Conservation (phyloP, 1,140 invertebrate species). For the Druon quercuslanigerum region DNA sequence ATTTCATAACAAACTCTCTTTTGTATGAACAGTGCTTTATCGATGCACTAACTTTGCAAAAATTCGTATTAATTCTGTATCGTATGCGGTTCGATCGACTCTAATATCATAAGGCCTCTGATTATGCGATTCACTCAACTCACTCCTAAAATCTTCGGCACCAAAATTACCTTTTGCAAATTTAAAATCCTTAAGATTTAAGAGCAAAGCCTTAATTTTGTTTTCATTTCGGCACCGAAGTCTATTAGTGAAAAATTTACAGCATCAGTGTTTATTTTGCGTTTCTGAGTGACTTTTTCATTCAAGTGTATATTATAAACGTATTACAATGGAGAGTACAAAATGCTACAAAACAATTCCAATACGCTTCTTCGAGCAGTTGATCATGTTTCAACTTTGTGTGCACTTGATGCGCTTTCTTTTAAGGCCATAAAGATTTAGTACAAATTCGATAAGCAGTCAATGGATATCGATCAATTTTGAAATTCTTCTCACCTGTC, state of each 20-base stretch:
- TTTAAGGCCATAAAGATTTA: slow-evolving; percentile 64
- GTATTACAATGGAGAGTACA: slow-evolving; percentile 66
- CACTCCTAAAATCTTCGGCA: slow-evolving; percentile 13
- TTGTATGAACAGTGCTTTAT: slow-evolving; percentile 19
- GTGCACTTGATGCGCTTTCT: slow-evolving; percentile 51
- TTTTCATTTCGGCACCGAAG: slow-evolving; percentile 39
- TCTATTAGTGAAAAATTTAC: slow-evolving; percentile 14
- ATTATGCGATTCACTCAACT: slow-evolving; percentile 57
- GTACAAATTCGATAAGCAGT: slow-evolving; percentile 23
- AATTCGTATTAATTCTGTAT: slow-evolving; percentile 57
- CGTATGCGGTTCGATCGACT: slow-evolving; percentile 50
- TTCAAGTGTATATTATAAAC: slow-evolving; percentile 56
- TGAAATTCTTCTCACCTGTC: slow-evolving; percentile 54
- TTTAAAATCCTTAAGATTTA: not conserved
- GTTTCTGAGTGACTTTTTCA: slow-evolving; percentile 32
- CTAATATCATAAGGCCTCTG: slow-evolving; percentile 63
- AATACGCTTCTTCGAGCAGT: slow-evolving; percentile 57
- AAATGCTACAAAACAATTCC: slow-evolving; percentile 71
- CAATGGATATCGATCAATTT: slow-evolving; percentile 56
- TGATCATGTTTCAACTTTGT: slow-evolving; percentile 53
- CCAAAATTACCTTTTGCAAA: not conserved
- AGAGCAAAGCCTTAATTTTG: slow-evolving; percentile 8
- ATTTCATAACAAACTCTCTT: slow-evolving; percentile 67
- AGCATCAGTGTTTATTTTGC: slow-evolving; percentile 12
- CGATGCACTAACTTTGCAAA: slow-evolving; percentile 41